Base-by-base conservation (phyloP, 2,797 vertebrate genomes). In the Tapirus indicus region DNA sequence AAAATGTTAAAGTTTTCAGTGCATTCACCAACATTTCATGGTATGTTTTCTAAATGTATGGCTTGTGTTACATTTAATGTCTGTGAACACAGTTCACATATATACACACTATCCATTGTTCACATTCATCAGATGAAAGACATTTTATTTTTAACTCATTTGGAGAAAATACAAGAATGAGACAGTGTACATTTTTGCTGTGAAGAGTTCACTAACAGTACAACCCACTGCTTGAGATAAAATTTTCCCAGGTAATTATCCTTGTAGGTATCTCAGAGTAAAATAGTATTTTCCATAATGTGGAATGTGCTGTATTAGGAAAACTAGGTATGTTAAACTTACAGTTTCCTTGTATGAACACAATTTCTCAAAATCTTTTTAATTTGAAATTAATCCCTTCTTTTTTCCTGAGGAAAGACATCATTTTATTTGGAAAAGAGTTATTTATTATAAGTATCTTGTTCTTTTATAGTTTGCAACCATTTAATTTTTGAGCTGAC, bases 71-170 rank as follows among this genome's bases (percentile, higher is more conserved):
- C 14, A n/a, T 88, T 85, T 88, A 80, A 56, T 66, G 18, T 66
- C 49, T 91, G 12, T 92, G 72, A 93, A 62, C 25, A 78, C 38
- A 80, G 52, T 84, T 78, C 9, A 72, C 12, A 38, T 62, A 86
- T 49, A 32, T 23, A 77, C 13, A 85, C 1, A 69, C 41, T 84
- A 14, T 75, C 7, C 20, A 44, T 94, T 83, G n/a, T 93, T 96
- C 58, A 90, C 21, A 79, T 38, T 92, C 58, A 92, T 71, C 60
- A 85, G 41, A 62, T 77, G 16, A 86, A 88, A 95, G 54, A 47
- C 49, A 56, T 85, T 83, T 86, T 79, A 35, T 86, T 96, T 97
- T 95, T 88, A 80, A 87, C n/a, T 95, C 52, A 87, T 58, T 79
- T 89, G 87, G 83, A 95, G 95, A 92, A 80, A 58, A 83, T 92